phyloP scores from a whole-genome alignment of 2,113 vertebrate species.

The Antigone vipio region DNA sequence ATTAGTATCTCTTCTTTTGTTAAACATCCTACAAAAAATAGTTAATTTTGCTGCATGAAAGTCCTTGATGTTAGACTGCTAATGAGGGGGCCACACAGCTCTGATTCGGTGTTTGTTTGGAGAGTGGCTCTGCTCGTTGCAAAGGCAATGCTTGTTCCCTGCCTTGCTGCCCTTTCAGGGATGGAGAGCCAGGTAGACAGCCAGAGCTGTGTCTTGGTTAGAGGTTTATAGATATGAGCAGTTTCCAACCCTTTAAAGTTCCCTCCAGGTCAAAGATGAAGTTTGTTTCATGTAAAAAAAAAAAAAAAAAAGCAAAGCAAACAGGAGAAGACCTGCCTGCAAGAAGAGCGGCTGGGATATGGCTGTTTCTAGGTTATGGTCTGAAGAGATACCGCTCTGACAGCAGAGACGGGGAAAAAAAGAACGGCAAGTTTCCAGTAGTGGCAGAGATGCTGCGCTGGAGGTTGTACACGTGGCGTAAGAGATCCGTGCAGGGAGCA shows the following conservation, averaged over 20 bases:
- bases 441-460: background rate
- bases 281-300: background rate
- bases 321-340: background rate
- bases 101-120: background rate
- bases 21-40: conserved; percentile 62
- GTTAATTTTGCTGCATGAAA: conserved; percentile 60
- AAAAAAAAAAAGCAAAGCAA: background rate
- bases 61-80: conserved; percentile 50
- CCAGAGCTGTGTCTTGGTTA: rapidly evolving
- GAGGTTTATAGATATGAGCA: background rate
- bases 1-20: conserved; percentile 62
- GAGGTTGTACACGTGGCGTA: rapidly evolving
- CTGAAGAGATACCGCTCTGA: background rate
- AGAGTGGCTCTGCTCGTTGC: background rate
- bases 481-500: background rate
- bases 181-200: background rate
- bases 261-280: background rate
- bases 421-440: background rate
- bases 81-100: conserved; percentile 44
- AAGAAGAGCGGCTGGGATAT: rapidly evolving
- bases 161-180: background rate
- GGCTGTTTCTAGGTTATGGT: background rate
- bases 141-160: background rate
- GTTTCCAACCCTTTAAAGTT: background rate
- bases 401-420: background rate